phyloP scores from a whole-genome alignment of 92 coral and sea anemone genomes.

The Galaxea fascicularis region DNA sequence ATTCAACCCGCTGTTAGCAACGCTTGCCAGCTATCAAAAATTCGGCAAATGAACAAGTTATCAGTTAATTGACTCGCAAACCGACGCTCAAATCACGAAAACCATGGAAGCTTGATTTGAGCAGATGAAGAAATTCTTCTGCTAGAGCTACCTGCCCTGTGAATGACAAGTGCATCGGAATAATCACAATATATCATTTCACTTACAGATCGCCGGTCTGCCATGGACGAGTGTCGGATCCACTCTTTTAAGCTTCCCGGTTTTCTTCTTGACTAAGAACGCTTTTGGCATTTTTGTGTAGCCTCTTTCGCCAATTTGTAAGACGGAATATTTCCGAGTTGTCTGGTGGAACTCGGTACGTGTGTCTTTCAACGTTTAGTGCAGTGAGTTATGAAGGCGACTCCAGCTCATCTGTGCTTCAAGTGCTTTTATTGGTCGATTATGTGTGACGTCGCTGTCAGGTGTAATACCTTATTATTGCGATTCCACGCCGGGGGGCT shows the following conservation, averaged over 20 bases:
- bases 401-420: conserved; percentile 25
- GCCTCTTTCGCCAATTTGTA: not conserved
- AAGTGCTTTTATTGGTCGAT: conserved; percentile 57
- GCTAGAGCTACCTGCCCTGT: conserved; percentile 62
- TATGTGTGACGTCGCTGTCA: conserved; percentile 70
- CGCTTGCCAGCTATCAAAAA: conserved; percentile 37
- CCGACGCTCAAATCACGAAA: not conserved
- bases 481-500: conserved; percentile 73
- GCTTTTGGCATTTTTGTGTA: conserved; percentile 84
- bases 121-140: conserved; percentile 18
- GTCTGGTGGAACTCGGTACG: conserved; percentile 14
- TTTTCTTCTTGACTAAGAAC: conserved; percentile 82
- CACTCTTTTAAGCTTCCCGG: conserved; percentile 68
- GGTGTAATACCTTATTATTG: conserved; percentile 63
- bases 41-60: conserved; percentile 37
- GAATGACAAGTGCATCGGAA: conserved; percentile 72
- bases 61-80: not conserved
- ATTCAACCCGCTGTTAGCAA: conserved; percentile 54
- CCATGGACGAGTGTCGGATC: conserved; percentile 56
- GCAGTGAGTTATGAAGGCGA: conserved; percentile 34
- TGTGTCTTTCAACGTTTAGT: conserved; percentile 17
- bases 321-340: not conserved
- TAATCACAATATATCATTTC: conserved; percentile 39
- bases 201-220: conserved; percentile 79
- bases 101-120: conserved; percentile 1